Evolutionary conservation across 2,797 vertebrate species (phyloP).

Genomic region (Nyctibius grandis): DNA sequence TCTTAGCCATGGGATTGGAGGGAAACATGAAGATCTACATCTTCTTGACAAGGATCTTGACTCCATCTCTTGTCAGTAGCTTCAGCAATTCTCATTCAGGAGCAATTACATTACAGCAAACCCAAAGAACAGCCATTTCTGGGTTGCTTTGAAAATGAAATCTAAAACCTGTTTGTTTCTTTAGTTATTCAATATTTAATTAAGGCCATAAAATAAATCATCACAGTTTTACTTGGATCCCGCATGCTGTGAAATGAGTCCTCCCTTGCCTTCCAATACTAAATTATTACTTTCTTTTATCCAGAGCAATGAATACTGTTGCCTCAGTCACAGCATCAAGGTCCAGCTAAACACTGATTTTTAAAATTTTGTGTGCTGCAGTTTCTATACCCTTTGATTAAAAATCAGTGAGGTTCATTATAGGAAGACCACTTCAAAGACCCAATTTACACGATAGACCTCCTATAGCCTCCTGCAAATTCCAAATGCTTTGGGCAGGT

Average conservation of each 20-base stretch:
- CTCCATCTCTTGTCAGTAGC: not conserved
- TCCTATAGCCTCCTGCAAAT: not conserved
- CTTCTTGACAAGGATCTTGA: not conserved
- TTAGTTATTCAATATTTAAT: not conserved
- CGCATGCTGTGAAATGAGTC: not conserved
- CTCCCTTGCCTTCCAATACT: not conserved
- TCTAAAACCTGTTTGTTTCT: not conserved
- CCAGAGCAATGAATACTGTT: not conserved
- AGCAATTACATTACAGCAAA: not conserved
- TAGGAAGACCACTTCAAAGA: slow-evolving; percentile 11
- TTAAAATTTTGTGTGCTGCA: not conserved
- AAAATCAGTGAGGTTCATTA: not conserved
- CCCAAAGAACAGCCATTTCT: not conserved
- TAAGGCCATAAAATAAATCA: not conserved
- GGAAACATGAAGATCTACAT: not conserved
- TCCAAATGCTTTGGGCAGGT: not conserved
- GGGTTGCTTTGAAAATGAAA: not conserved
- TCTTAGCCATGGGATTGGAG: not conserved
- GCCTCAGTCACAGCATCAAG: not conserved
- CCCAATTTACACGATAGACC: not conserved
- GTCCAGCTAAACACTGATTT: not conserved
- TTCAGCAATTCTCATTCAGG: not conserved
- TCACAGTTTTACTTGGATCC: not conserved
- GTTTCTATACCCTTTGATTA: slow-evolving; percentile 16
- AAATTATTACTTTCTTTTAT: not conserved